Evolutionary conservation across 2,113 vertebrate species (phyloP).

Genomic region (Melanerpes aurifrons): DNA sequence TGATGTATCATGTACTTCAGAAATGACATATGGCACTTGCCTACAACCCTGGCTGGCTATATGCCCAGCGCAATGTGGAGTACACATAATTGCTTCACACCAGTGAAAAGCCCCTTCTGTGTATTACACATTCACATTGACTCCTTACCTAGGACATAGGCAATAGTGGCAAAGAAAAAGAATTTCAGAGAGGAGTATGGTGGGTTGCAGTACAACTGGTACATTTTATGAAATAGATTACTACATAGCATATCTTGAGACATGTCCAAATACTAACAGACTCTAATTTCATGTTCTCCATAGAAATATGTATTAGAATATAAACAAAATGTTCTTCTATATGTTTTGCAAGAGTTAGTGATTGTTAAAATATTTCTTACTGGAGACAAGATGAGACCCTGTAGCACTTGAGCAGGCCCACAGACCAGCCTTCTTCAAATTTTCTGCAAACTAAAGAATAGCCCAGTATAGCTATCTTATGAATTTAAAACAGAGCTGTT

Average conservation of each 20-base stretch:
- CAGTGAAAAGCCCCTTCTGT: conserved; percentile 35
- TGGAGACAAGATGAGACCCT: neutral
- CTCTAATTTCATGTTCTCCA: neutral
- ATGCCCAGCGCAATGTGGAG: neutral
- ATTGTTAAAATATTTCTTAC: neutral
- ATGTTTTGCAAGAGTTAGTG: neutral
- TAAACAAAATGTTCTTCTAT: neutral
- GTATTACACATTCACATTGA: neutral
- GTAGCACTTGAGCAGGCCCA: neutral
- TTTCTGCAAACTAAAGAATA: neutral
- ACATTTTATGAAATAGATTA: neutral
- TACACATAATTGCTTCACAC: conserved; percentile 47
- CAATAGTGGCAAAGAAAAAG: neutral
- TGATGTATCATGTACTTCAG: conserved; percentile 10
- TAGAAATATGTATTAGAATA: neutral
- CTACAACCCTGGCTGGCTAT: conserved; percentile 48
- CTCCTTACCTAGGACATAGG: neutral
- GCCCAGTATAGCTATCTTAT: neutral
- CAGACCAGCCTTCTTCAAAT: neutral
- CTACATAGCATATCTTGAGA: neutral
- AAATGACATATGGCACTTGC: conserved; percentile 62
- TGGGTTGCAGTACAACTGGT: neutral
- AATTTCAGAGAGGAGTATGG: neutral
- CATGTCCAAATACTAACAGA: neutral
- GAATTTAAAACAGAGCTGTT: neutral